Conservation (phyloP, 2,888 invertebrate species). For the Callosobruchus maculatus region DNA sequence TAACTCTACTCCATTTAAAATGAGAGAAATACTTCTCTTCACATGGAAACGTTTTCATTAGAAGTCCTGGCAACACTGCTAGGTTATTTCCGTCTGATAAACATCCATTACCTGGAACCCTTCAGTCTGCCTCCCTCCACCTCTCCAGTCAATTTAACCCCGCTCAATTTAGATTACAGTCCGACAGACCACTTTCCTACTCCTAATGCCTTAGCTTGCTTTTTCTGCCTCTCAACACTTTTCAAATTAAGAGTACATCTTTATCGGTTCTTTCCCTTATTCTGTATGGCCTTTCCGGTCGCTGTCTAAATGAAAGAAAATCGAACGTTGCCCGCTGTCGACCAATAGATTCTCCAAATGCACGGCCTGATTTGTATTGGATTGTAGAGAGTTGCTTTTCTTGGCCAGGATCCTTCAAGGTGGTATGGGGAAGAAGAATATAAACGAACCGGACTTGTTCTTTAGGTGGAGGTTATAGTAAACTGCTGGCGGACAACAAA, state of each 20-base stretch:
- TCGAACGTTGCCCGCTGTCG: neutral
- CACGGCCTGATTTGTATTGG: neutral
- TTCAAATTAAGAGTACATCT: constrained; percentile 41
- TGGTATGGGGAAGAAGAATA: neutral
- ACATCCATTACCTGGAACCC: neutral
- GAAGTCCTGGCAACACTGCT: neutral
- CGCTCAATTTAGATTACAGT: constrained; percentile 48
- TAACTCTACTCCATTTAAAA: too few species aligned
- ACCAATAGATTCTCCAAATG: neutral
- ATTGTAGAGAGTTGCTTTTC: neutral
- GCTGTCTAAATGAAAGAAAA: neutral
- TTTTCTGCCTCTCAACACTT: constrained; percentile 40
- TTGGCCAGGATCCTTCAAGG: neutral
- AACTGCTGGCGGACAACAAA: too few species aligned
- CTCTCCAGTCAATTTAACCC: constrained; percentile 47
- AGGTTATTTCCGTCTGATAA: neutral
- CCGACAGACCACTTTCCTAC: constrained; percentile 37
- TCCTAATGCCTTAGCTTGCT: constrained; percentile 28
- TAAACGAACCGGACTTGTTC: too few species aligned
- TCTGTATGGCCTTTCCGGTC: neutral
- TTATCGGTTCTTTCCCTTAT: constrained; percentile 22
- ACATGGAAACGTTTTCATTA: too few species aligned
- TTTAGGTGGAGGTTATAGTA: too few species aligned
- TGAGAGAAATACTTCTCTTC: too few species aligned
- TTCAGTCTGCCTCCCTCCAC: constrained; percentile 6